Percentiles rank a stretch among this genome's conserved stretches.
Evolutionary conservation across 2,797 vertebrate species (phyloP).

Genomic region (Leptatherina wallacei): DNA sequence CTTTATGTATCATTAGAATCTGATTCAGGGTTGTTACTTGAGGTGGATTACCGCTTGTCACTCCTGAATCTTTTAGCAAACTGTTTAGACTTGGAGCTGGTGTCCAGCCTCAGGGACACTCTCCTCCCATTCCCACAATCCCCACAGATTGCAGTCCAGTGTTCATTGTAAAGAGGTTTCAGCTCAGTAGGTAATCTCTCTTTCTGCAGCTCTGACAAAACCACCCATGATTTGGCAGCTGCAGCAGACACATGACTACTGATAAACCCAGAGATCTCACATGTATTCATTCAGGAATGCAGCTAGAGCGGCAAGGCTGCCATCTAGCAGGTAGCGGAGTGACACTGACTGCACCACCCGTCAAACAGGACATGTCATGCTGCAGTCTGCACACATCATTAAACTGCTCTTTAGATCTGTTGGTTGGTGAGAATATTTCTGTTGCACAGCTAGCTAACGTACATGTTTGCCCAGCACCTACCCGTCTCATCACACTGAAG

Average conservation of each 20-base stretch:
- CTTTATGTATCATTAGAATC: neutral
- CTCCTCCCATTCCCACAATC: neutral
- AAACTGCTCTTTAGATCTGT: neutral
- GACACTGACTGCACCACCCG: neutral
- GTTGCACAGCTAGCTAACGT: neutral
- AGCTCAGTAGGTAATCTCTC: constrained; percentile 24
- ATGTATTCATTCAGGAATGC: neutral
- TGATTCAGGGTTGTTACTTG: neutral
- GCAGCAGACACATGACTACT: constrained; percentile 32
- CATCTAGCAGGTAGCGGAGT: constrained; percentile 40
- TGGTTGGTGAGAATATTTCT: neutral
- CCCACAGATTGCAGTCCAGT: constrained; percentile 9
- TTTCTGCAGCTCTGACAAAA: constrained; percentile 25
- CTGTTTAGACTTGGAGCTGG: neutral
- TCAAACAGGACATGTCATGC: neutral
- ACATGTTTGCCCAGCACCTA: constrained; percentile 11
- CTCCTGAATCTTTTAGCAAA: neutral
- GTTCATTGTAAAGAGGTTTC: constrained; percentile 1
- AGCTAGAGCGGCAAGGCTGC: constrained; percentile 19
- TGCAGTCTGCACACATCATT: neutral
- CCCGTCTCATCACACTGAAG: constrained; percentile 35
- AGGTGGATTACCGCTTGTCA: neutral
- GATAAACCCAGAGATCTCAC: constrained; percentile 7
- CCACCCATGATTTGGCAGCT: constrained; percentile 27
- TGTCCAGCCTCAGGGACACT: neutral